Percentiles rank a stretch among this genome's conserved stretches.
phyloP scores from a whole-genome alignment of 2,888 invertebrate genomes.

The Lamellibrachia columna region DNA sequence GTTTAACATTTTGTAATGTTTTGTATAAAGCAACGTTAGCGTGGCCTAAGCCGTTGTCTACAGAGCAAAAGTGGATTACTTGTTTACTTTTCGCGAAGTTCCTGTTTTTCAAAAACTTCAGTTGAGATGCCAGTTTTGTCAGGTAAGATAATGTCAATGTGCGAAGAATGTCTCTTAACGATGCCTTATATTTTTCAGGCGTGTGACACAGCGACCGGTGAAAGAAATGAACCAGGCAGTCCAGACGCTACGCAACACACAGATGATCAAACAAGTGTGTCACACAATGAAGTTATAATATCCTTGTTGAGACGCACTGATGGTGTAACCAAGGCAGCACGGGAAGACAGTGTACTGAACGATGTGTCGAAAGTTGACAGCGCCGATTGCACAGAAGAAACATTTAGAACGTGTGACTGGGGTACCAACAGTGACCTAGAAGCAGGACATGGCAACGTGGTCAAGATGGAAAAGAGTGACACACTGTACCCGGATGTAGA shows the following conservation, averaged over 20 bases:
- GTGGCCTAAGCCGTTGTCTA: too few relatives aligned
- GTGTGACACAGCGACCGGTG: not conserved
- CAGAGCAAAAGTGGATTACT: too few relatives aligned
- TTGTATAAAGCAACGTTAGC: too few relatives aligned
- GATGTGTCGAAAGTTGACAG: too few relatives aligned
- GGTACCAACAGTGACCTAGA: not conserved
- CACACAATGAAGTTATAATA: not conserved
- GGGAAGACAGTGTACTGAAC: not conserved
- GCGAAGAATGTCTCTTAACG: not conserved
- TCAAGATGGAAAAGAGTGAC: not conserved
- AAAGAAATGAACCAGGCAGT: not conserved
- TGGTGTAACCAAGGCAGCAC: not conserved
- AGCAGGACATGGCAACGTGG: not conserved
- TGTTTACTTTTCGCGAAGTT: not conserved
- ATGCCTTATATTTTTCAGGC: not conserved
- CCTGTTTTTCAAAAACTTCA: not conserved
- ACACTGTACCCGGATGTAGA: not conserved
- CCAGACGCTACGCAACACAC: not conserved
- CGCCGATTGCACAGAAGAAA: too few relatives aligned
- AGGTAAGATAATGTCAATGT: too few relatives aligned
- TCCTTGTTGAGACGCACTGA: not conserved
- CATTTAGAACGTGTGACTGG: too few relatives aligned
- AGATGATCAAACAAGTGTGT: not conserved
- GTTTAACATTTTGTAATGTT: too few relatives aligned
- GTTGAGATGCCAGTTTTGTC: too few relatives aligned